Evolutionary conservation across 2,797 vertebrate species (phyloP).

Genomic region (Heteromormyrus szaboi): DNA sequence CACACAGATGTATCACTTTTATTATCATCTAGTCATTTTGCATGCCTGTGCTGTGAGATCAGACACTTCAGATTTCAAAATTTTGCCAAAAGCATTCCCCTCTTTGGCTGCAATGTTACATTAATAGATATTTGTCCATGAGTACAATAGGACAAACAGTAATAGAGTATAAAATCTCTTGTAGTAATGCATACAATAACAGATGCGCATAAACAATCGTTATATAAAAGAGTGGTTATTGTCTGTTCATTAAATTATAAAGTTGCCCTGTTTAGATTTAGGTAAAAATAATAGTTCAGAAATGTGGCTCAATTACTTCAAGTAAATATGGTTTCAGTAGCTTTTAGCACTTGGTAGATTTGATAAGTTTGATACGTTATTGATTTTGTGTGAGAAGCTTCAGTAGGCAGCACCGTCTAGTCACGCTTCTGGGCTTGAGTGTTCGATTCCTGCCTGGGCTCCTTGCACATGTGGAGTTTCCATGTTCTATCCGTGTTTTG

Average conservation of each 20-base stretch:
- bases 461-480: neutral
- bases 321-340: neutral
- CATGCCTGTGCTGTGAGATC: slow-evolving; percentile 9
- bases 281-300: neutral
- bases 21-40: slow-evolving; percentile 4
- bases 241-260: neutral
- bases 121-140: neutral
- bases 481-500: neutral
- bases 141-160: neutral
- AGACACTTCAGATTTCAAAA: slow-evolving; percentile 6
- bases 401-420: neutral
- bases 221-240: neutral
- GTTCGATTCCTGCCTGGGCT: neutral
- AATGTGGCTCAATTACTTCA: neutral
- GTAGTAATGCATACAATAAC: neutral
- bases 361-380: neutral
- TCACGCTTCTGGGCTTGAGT: neutral
- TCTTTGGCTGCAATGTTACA: neutral
- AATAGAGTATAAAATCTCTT: neutral
- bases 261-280: neutral
- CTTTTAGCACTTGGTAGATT: neutral
- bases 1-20: neutral
- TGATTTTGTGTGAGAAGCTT: neutral
- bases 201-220: neutral
- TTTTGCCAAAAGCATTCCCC: neutral